Evolutionary conservation across 1,140 invertebrate species (phyloP).

Genomic region (Penaeus chinensis): DNA sequence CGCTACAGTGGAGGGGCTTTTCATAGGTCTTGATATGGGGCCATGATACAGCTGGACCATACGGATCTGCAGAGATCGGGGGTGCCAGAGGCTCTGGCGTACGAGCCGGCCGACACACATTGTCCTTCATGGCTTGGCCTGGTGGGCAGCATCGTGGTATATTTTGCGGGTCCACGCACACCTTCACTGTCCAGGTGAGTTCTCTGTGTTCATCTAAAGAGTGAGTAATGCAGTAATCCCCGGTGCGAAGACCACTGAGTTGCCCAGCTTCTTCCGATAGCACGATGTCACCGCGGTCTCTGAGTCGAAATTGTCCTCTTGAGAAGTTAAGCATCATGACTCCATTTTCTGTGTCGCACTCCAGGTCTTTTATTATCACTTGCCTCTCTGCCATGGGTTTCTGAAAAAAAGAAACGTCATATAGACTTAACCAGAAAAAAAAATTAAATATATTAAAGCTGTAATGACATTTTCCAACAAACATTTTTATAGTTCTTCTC

Average conservation of each 20-base stretch:
- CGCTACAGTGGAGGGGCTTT: background rate
- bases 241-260: background rate
- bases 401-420: too few species aligned
- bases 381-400: too few species aligned
- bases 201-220: background rate
- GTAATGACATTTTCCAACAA: too few species aligned
- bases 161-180: slow-evolving; percentile 16
- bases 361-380: background rate
- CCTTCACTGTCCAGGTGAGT: background rate
- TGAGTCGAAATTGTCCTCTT: background rate
- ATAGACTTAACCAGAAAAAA: too few species aligned
- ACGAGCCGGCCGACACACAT: background rate
- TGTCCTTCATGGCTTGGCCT: slow-evolving; percentile 25
- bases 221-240: background rate
- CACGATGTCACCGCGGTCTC: background rate
- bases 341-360: background rate
- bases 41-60: background rate
- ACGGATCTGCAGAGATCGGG: background rate
- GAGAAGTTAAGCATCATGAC: background rate
- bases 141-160: slow-evolving; percentile 35
- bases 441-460: too few species aligned
- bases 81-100: slow-evolving; percentile 7
- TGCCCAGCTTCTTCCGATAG: background rate
- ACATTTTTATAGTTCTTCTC: too few species aligned
- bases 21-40: slow-evolving; percentile 30